Conservation (phyloP, 1,140 invertebrate species). For the Trachymyrmex septentrionalis region DNA sequence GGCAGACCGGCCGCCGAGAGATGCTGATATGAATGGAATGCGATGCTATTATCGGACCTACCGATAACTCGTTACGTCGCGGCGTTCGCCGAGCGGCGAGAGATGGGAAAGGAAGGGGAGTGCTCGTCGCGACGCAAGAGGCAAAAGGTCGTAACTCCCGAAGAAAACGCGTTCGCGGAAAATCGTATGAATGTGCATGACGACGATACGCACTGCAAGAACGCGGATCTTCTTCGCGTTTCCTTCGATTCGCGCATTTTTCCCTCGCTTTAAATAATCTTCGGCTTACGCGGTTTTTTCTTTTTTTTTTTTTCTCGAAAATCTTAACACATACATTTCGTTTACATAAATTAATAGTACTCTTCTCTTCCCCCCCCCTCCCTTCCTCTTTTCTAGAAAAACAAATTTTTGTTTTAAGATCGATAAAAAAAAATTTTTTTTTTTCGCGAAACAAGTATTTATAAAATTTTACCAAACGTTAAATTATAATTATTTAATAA, state of each 20-base stretch:
- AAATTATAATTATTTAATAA: slow-evolving; percentile 9
- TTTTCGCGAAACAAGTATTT: background rate
- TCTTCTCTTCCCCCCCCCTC: background rate
- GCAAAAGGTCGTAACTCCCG: slow-evolving; percentile 66
- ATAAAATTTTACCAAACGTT: background rate
- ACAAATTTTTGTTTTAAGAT: background rate
- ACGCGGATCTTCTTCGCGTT: background rate
- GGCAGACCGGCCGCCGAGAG: slow-evolving; percentile 62
- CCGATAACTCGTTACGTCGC: slow-evolving; percentile 79
- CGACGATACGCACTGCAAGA: background rate
- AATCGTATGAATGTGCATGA: background rate
- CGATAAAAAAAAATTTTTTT: background rate
- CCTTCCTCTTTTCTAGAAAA: background rate
- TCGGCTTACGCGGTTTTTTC: background rate
- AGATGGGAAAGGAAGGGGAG: slow-evolving; percentile 1
- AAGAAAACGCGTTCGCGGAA: slow-evolving; percentile 40
- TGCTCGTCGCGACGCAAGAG: slow-evolving; percentile 18
- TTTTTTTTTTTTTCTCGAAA: background rate
- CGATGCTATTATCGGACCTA: slow-evolving; percentile 83
- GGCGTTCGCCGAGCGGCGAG: slow-evolving; percentile 5
- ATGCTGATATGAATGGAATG: slow-evolving; percentile 85
- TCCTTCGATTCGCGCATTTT: slow-evolving; percentile 12
- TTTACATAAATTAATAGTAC: background rate
- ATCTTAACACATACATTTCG: background rate
- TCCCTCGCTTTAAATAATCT: background rate